Percentiles rank a stretch among this genome's conserved stretches.
These are phyloP conservation scores for Orthonevra nobilis DNA, from an alignment of 2,888 invertebrate species.

Conservation along the genomic window DNA sequence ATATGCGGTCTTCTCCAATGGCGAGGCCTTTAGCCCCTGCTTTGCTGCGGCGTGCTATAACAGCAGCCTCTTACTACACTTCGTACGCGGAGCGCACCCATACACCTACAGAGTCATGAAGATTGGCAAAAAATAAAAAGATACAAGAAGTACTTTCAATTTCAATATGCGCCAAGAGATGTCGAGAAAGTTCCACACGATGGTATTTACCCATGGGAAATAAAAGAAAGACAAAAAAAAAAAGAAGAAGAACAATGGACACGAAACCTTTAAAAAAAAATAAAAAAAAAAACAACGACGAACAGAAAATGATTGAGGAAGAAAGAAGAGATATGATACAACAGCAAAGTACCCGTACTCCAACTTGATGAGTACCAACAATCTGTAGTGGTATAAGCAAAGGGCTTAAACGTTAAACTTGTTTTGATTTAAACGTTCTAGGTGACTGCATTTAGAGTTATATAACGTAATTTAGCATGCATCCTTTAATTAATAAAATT, in stretches of 20 bases:
- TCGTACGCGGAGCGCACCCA: constrained; percentile 12
- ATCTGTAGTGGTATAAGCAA: no score
- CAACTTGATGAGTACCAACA: no score
- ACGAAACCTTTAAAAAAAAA: constrained; percentile 43
- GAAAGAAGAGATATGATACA: constrained; percentile 43
- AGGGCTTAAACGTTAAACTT: no score
- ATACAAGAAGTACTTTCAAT: constrained; percentile 65
- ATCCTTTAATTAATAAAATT: no score
- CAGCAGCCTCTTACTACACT: constrained; percentile 20
- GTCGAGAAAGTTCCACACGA: constrained; percentile 65
- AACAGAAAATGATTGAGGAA: no score
- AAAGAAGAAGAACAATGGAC: constrained; percentile 62
- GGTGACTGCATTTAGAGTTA: no score
- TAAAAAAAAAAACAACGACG: constrained; percentile 25
- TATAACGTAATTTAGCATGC: no score
- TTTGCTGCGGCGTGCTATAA: constrained; percentile 30
- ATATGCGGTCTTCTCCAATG: constrained; percentile 53
- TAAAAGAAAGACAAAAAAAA: constrained; percentile 48
- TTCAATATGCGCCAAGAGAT: constrained; percentile 61
- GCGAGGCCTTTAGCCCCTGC: constrained; percentile 55
- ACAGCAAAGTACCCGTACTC: no score
- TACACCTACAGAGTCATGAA: constrained; percentile 31
- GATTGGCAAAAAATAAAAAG: constrained; percentile 35
- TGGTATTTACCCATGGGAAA: constrained; percentile 66
- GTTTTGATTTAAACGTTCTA: no score